Percentiles rank a stretch among this genome's conserved stretches.
Evolutionary conservation across 2,113 vertebrate genomes (phyloP).

Genomic region (Todiramphus chloris): DNA sequence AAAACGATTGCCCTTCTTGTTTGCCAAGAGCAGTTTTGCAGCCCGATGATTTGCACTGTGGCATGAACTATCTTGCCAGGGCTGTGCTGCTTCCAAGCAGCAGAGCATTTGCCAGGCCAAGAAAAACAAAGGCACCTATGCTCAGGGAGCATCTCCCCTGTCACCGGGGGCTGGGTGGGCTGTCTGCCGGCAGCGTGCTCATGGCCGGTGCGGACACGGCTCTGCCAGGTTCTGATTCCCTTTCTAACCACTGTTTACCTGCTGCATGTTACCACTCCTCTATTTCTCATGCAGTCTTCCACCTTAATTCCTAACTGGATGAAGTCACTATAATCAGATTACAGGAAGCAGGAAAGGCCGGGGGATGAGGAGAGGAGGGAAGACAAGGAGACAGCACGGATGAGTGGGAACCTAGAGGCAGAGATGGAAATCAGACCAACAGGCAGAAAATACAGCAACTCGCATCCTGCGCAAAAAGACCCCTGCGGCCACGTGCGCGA

Average conservation of each 20-base stretch:
- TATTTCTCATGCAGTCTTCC: neutral
- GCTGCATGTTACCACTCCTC: neutral
- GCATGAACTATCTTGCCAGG: neutral
- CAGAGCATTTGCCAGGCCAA: neutral
- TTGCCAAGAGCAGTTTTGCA: neutral
- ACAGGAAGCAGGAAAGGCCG: neutral
- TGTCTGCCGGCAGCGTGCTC: neutral
- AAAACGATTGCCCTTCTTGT: accelerated
- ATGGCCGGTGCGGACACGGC: accelerated
- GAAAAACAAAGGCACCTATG: neutral
- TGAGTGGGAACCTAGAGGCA: constrained; percentile 14
- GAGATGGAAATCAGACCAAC: constrained; percentile 35
- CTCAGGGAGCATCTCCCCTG: neutral
- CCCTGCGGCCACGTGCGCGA: neutral
- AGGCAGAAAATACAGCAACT: constrained; percentile 4
- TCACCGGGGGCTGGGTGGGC: neutral
- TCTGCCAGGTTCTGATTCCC: neutral
- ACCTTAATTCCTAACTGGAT: neutral
- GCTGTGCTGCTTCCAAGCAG: neutral
- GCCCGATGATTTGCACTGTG: neutral
- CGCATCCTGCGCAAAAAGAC: neutral
- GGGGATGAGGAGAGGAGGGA: neutral
- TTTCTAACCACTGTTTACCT: neutral
- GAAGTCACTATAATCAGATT: neutral
- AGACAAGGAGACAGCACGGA: constrained; percentile 36